phyloP scores from a whole-genome alignment of 53 echinoderm and acorn worm genomes.

The Apostichopus leukothele region DNA sequence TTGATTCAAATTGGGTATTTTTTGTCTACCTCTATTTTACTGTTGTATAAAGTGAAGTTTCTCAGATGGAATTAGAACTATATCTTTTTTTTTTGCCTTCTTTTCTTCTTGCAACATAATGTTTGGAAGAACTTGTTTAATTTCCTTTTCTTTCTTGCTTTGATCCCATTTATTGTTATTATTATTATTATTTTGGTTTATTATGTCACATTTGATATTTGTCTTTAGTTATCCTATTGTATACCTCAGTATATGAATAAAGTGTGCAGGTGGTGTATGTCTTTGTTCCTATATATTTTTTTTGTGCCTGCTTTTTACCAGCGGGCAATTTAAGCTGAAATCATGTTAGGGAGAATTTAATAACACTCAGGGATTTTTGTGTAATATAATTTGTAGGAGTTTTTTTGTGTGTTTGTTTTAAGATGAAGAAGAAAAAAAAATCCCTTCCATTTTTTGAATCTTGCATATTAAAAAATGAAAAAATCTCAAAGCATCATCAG shows the following conservation, averaged over 20 bases:
- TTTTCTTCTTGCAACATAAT: not conserved
- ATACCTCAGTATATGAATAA: conserved; percentile 36
- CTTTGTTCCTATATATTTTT: not conserved
- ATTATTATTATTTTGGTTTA: not conserved
- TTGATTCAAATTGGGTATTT: conserved; percentile 14
- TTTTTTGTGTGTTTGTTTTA: not conserved
- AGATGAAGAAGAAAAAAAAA: not conserved
- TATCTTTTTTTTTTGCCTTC: not conserved
- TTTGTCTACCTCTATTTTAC: not conserved
- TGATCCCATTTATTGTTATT: not conserved
- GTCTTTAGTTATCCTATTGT: conserved; percentile 9
- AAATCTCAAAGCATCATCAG: conserved; percentile 8
- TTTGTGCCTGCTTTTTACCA: not conserved
- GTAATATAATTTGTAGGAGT: conserved; percentile 45
- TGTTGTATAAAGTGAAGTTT: conserved; percentile 2
- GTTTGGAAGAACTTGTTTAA: not conserved
- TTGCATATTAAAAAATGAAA: not conserved
- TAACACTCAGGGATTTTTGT: conserved; percentile 41
- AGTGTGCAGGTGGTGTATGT: not conserved
- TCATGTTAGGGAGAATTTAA: conserved; percentile 31
- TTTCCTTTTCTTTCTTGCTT: not conserved
- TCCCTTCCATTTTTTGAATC: conserved; percentile 29
- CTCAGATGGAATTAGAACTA: conserved; percentile 14
- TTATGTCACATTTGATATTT: not conserved
- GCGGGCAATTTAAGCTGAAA: conserved; percentile 19